Percentiles rank a stretch among this genome's conserved stretches.
These are phyloP conservation scores for Esox masquinongy DNA, from an alignment of 2,797 vertebrate genomes.

Conservation along the genomic window DNA sequence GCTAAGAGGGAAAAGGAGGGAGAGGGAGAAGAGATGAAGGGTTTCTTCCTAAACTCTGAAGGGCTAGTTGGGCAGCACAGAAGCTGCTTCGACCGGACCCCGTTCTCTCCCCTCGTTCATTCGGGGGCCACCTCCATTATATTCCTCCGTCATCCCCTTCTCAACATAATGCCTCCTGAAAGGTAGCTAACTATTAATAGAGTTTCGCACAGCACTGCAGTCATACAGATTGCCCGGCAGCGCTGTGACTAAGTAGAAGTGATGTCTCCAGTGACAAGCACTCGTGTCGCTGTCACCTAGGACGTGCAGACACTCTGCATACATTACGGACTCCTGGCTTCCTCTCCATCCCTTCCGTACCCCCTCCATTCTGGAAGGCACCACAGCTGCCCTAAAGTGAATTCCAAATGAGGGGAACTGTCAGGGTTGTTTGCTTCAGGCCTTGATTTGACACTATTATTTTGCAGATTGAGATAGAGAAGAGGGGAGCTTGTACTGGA, in stretches of 20 bases:
- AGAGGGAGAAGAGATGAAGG: constrained; percentile 37
- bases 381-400: constrained; percentile 75
- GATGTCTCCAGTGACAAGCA: constrained; percentile 76
- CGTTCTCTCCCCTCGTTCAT: constrained; percentile 52
- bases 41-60: constrained; percentile 40
- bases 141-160: constrained; percentile 64
- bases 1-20: constrained; percentile 34
- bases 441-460: constrained; percentile 71
- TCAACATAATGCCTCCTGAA: constrained; percentile 78
- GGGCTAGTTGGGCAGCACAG: constrained; percentile 44
- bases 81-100: constrained; percentile 38
- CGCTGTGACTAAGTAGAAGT: constrained; percentile 77
- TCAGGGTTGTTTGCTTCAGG: constrained; percentile 72
- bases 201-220: constrained; percentile 71
- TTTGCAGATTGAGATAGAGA: constrained; percentile 59
- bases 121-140: constrained; percentile 66
- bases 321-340: constrained; percentile 67
- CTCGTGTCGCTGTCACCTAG: constrained; percentile 73
- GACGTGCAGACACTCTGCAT: constrained; percentile 73
- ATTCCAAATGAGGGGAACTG: constrained; percentile 74
- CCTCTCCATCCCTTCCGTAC: constrained; percentile 29
- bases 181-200: constrained; percentile 81
- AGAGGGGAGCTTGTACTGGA: background rate
- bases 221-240: constrained; percentile 72
- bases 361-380: constrained; percentile 54